Conservation (phyloP, 2,888 invertebrate species). For the Crepidodera aurea region DNA sequence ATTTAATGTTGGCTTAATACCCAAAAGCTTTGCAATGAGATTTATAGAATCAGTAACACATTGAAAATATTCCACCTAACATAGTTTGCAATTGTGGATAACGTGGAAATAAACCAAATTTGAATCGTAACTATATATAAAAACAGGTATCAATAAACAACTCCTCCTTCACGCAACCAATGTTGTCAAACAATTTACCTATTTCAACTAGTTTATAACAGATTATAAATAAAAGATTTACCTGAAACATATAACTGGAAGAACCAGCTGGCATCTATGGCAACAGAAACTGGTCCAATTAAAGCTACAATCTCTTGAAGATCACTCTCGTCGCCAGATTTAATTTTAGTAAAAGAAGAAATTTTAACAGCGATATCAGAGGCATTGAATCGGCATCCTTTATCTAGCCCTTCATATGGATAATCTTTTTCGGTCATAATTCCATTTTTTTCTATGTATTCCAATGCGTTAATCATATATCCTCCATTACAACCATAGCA, state of each 20-base stretch:
- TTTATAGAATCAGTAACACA: no score
- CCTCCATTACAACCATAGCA: constrained; percentile 37
- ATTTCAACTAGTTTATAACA: neutral
- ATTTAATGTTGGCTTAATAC: no score
- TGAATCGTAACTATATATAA: no score
- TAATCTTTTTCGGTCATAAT: constrained; percentile 42
- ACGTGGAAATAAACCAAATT: no score
- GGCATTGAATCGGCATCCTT: constrained; percentile 16
- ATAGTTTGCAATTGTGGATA: no score
- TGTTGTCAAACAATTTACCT: neutral
- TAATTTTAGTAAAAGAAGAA: neutral
- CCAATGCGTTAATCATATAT: constrained; percentile 36
- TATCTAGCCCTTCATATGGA: constrained; percentile 38
- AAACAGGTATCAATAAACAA: no score
- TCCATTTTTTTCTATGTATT: constrained; percentile 41
- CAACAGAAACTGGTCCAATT: constrained; percentile 41
- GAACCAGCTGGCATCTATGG: constrained; percentile 29
- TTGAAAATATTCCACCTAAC: no score
- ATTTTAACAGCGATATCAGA: constrained; percentile 3
- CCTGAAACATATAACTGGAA: constrained; percentile 39
- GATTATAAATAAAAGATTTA: neutral
- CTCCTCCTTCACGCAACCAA: no score
- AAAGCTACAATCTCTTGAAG: constrained; percentile 37
- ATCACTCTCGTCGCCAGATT: constrained; percentile 31
- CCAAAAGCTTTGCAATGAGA: no score